Conservation (phyloP, 1,140 invertebrate species). For the Drosophila pruinosa region DNA sequence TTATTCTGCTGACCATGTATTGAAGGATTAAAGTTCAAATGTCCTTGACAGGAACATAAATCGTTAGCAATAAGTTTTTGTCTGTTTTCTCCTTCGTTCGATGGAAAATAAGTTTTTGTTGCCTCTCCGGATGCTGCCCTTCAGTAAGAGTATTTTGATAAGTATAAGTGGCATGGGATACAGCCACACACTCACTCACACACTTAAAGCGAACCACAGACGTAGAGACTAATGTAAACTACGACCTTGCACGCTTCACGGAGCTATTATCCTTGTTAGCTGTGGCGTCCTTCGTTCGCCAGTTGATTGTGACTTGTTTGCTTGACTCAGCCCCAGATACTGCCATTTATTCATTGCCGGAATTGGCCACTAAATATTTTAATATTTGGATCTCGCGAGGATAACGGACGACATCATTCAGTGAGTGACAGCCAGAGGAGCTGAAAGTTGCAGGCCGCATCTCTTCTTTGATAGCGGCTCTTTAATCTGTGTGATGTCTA, state of each 20-base stretch:
- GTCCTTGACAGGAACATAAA: conserved; percentile 59
- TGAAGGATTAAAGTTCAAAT: conserved; percentile 47
- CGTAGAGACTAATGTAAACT: not conserved
- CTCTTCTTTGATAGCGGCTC: conserved; percentile 8
- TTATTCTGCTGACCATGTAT: not conserved
- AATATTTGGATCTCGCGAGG: conserved; percentile 50
- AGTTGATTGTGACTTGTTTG: conserved; percentile 40
- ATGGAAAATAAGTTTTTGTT: conserved; percentile 10
- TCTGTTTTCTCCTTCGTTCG: not conserved
- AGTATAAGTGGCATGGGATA: conserved; percentile 32
- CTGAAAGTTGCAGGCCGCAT: not conserved
- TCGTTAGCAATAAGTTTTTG: conserved; percentile 51
- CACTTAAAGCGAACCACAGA: not conserved
- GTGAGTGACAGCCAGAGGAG: not conserved
- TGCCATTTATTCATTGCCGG: not conserved
- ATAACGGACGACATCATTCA: conserved; percentile 52
- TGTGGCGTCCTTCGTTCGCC: conserved; percentile 20
- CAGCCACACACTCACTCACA: not conserved
- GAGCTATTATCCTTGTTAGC: conserved; percentile 38
- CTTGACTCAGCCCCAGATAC: conserved; percentile 1
- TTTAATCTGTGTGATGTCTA: conserved; percentile 2
- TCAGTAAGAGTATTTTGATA: conserved; percentile 37
- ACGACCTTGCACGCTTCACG: conserved; percentile 11
- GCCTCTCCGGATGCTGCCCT: conserved; percentile 11
- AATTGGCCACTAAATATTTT: conserved; percentile 66